Evolutionary conservation across 1,140 invertebrate genomes (phyloP).

Genomic region (Drosophila subobscura): DNA sequence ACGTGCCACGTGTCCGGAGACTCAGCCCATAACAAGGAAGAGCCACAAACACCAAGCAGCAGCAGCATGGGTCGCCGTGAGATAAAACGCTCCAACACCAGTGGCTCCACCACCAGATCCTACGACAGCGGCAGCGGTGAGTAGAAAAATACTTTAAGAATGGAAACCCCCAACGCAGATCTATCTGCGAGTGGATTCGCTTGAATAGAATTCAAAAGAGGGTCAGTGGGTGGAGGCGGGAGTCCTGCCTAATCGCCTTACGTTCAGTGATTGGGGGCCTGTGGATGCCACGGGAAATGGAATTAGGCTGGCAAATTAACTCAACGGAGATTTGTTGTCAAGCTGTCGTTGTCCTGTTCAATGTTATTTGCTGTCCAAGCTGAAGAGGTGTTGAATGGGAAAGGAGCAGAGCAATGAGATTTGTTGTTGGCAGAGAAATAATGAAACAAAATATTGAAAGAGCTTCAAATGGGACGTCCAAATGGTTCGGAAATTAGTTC

Average conservation of each 20-base stretch:
- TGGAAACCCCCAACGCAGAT: constrained; percentile 11
- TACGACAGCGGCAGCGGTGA: constrained; percentile 82
- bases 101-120: constrained; percentile 77
- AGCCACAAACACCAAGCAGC: constrained; percentile 49
- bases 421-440: background rate
- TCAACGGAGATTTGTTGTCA: constrained; percentile 67
- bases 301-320: constrained; percentile 74
- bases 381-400: constrained; percentile 9
- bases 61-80: constrained; percentile 79
- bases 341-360: constrained; percentile 45
- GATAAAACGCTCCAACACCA: constrained; percentile 82
- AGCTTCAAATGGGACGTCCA: constrained; percentile 8
- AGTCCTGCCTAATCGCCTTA: constrained; percentile 66
- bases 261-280: constrained; percentile 26
- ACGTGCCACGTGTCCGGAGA: constrained; percentile 68
- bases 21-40: constrained; percentile 46
- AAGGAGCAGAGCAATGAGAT: background rate
- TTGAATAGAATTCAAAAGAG: constrained; percentile 28
- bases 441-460: background rate
- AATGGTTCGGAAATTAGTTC: constrained; percentile 34
- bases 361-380: constrained; percentile 23
- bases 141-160: constrained; percentile 35
- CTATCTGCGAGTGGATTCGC: constrained; percentile 41
- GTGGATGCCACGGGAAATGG: constrained; percentile 55
- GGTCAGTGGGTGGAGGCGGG: background rate